Evolutionary conservation across 2,113 vertebrate genomes (phyloP).

Genomic region (Promerops cafer): DNA sequence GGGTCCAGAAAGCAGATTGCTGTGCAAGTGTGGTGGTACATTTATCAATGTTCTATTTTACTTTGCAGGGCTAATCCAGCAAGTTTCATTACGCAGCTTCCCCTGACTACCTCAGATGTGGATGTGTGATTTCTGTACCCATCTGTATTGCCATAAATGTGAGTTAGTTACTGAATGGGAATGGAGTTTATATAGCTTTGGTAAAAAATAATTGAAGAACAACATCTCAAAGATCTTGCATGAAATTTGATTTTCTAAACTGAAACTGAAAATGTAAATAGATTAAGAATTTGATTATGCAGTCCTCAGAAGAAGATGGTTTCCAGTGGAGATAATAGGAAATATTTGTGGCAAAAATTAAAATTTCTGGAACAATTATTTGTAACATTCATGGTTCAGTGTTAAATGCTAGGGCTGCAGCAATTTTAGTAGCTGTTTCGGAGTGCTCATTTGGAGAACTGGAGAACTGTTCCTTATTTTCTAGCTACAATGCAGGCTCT

Average conservation of each 20-base stretch:
- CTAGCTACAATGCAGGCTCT: conserved; percentile 52
- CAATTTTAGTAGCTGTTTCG: conserved; percentile 48
- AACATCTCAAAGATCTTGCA: not conserved
- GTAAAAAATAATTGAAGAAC: not conserved
- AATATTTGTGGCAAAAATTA: not conserved
- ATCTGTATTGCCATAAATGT: not conserved
- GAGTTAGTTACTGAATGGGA: not conserved
- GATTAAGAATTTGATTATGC: not conserved
- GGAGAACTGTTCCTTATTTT: conserved; percentile 40
- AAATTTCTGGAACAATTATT: conserved; percentile 6
- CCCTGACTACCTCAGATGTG: not conserved
- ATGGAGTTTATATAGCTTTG: not conserved
- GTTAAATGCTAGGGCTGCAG: conserved; percentile 17
- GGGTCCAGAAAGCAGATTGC: not conserved
- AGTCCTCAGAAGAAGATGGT: not conserved
- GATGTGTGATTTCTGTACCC: not conserved
- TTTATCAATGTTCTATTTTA: not conserved
- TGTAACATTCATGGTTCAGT: conserved; percentile 4
- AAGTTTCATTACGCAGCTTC: not conserved
- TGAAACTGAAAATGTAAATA: not conserved
- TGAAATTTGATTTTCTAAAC: not conserved
- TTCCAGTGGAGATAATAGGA: not conserved
- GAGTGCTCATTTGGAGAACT: conserved; percentile 27
- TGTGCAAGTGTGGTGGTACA: not conserved
- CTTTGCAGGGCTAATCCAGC: not conserved